Evolutionary conservation across 2,113 vertebrate genomes (phyloP).

Genomic region (Halcyon senegalensis): DNA sequence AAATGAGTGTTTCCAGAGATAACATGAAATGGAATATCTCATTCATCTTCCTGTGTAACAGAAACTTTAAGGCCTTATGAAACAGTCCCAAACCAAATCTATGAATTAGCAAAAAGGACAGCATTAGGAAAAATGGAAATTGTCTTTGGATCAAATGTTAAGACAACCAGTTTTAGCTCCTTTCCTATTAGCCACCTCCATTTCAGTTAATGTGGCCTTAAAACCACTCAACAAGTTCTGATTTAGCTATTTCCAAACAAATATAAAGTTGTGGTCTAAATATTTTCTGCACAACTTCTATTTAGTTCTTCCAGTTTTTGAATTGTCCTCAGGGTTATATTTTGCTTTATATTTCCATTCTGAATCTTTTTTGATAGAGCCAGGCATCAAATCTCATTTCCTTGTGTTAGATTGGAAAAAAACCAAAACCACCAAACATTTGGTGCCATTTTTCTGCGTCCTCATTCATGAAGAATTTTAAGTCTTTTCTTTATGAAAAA

Average conservation of each 20-base stretch:
- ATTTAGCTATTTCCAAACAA: neutral
- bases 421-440: neutral
- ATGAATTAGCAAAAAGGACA: neutral
- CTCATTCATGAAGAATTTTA: neutral
- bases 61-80: neutral
- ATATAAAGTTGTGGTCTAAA: neutral
- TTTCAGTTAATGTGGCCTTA: neutral
- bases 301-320: neutral
- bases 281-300: neutral
- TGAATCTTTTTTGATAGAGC: neutral
- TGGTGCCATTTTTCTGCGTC: neutral
- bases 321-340: neutral
- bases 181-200: neutral
- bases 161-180: neutral
- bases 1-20: neutral
- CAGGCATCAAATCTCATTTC: neutral
- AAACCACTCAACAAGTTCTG: neutral
- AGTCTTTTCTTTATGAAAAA: neutral
- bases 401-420: neutral
- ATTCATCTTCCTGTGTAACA: neutral
- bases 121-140: neutral
- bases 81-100: neutral
- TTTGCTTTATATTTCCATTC: neutral
- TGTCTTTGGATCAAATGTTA: neutral
- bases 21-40: neutral